A percentile compares a stretch with the other conserved stretches of the same genome.
Evolutionary conservation across 2,113 vertebrate genomes (phyloP).

Genomic region (Colius striatus): DNA sequence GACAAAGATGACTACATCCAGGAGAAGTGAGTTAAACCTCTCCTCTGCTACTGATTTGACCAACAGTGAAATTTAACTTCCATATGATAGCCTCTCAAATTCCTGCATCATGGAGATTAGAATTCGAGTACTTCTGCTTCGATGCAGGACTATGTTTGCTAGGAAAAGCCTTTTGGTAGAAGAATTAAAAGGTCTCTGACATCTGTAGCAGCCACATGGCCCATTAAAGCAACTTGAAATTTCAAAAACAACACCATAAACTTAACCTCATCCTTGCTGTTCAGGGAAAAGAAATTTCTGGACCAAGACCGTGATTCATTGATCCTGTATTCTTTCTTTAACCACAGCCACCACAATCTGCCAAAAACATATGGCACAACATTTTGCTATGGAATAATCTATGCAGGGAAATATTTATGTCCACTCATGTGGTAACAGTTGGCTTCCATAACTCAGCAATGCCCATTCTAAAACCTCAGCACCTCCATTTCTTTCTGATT

Average conservation of each 20-base stretch:
- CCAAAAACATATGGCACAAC: not conserved
- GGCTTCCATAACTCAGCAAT: not conserved
- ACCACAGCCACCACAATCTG: not conserved
- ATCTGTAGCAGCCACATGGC: not conserved
- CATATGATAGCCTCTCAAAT: not conserved
- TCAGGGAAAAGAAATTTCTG: not conserved
- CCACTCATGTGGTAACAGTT: not conserved
- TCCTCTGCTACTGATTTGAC: not conserved
- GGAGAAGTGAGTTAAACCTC: not conserved
- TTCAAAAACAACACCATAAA: not conserved
- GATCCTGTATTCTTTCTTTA: not conserved
- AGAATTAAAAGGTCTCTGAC: not conserved
- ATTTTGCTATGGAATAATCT: not conserved
- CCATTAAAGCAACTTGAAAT: not conserved
- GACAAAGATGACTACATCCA: not conserved
- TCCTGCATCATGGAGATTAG: not conserved
- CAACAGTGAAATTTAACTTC: not conserved
- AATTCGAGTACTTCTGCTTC: not conserved
- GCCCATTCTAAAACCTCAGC: not conserved
- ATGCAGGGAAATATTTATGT: not conserved
- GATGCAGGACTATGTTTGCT: not conserved
- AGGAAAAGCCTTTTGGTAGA: not conserved
- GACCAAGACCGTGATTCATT: not conserved
- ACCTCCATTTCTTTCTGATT: not conserved
- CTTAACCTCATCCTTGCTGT: not conserved